These are phyloP conservation scores for Anneissia japonica DNA, from an alignment of 35 echinoderm and acorn worm species.

Conservation along the genomic window DNA sequence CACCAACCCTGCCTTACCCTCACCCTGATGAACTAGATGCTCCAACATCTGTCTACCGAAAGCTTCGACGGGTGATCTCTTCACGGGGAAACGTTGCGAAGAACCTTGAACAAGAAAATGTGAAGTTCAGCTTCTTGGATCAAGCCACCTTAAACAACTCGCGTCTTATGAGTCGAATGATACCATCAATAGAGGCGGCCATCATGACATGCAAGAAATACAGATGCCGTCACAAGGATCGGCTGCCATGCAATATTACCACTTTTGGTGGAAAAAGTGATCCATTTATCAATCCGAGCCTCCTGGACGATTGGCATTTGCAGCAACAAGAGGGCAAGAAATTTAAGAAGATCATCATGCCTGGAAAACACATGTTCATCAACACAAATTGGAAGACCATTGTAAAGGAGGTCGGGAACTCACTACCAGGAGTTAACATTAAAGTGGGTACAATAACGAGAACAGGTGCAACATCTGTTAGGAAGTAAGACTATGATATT, in stretches of 20 bases:
- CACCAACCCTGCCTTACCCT: conserved; percentile 83
- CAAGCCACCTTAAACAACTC: conserved; percentile 60
- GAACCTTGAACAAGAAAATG: conserved; percentile 49
- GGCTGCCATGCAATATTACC: conserved; percentile 62
- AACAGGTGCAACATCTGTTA: background rate
- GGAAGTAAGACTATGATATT: background rate
- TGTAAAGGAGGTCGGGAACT: conserved; percentile 49
- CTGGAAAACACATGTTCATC: conserved; percentile 90
- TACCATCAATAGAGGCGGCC: conserved; percentile 82
- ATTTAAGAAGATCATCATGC: conserved; percentile 67
- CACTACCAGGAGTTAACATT: conserved; percentile 18
- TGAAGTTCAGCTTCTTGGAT: conserved; percentile 93
- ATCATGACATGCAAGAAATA: conserved; percentile 88
- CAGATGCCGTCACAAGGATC: conserved; percentile 65
- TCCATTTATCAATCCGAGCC: conserved; percentile 58
- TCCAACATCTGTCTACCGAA: conserved; percentile 51
- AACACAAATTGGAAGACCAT: conserved; percentile 44
- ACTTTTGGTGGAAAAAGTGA: conserved; percentile 81
- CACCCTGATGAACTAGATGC: conserved; percentile 86
- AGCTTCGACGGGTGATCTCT: conserved; percentile 54
- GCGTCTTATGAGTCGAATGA: conserved; percentile 61
- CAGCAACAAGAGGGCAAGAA: conserved; percentile 34
- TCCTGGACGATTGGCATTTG: conserved; percentile 77
- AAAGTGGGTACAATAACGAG: background rate
- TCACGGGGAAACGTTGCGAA: conserved; percentile 29